Evolutionary conservation across 2,113 vertebrate genomes (phyloP).

Genomic region (Lates calcarifer): DNA sequence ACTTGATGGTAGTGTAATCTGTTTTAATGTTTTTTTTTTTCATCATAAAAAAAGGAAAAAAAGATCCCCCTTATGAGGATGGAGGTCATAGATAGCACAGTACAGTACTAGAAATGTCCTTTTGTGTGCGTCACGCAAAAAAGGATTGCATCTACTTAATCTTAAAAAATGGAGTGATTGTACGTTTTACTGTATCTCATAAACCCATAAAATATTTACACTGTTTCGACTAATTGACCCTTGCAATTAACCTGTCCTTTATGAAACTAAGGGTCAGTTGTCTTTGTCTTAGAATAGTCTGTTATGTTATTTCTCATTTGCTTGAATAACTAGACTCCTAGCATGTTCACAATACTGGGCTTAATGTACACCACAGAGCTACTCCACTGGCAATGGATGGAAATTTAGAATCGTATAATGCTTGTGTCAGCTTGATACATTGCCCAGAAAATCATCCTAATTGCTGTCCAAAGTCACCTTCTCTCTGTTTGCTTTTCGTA

Average conservation of each 20-base stretch:
- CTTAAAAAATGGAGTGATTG: neutral
- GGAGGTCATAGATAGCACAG: neutral
- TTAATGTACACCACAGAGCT: constrained; percentile 17
- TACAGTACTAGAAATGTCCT: neutral
- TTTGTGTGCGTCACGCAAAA: neutral
- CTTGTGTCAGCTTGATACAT: constrained; percentile 62
- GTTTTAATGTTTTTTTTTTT: neutral
- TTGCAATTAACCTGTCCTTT: neutral
- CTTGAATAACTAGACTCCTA: neutral
- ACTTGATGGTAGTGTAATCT: constrained; percentile 89
- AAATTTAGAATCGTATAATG: constrained; percentile 49
- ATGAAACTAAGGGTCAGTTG: neutral
- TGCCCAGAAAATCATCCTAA: constrained; percentile 64
- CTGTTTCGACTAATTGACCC: neutral
- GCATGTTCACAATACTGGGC: neutral
- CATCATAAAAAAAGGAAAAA: neutral
- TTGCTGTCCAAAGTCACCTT: constrained; percentile 74
- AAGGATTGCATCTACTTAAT: neutral
- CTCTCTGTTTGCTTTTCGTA: constrained; percentile 54
- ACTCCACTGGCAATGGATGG: constrained; percentile 36
- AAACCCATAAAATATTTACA: neutral
- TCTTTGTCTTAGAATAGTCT: neutral
- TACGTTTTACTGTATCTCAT: neutral
- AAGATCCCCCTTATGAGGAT: neutral
- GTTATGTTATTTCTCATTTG: constrained; percentile 5